A percentile compares a stretch with the other conserved stretches of the same genome.
These are phyloP conservation scores for Caiman crocodilus DNA, from an alignment of 2,797 vertebrate species.

Conservation along the genomic window DNA sequence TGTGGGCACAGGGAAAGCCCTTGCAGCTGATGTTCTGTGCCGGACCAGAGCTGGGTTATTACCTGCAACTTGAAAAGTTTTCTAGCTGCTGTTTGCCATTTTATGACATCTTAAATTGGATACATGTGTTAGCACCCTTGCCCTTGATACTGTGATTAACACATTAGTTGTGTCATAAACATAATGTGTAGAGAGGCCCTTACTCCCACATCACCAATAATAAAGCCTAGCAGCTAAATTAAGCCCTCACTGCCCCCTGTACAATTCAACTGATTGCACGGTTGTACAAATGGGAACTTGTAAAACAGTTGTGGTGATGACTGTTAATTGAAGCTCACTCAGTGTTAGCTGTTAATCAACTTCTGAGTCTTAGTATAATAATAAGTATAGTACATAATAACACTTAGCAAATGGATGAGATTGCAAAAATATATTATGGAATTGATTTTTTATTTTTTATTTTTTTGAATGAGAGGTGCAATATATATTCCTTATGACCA, in stretches of 20 bases:
- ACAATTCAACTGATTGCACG: neutral
- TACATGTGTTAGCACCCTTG: no score
- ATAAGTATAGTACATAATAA: neutral
- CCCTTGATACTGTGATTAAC: neutral
- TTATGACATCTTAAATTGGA: neutral
- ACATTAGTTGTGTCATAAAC: neutral
- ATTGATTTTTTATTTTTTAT: no score
- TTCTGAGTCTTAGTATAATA: neutral
- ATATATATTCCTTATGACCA: no score
- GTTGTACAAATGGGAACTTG: neutral
- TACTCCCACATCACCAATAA: neutral
- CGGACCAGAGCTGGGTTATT: no score
- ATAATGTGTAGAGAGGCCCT: no score
- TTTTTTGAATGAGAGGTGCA: no score
- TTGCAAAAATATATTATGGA: neutral
- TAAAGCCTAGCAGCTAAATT: neutral
- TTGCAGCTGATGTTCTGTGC: no score
- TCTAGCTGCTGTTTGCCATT: neutral
- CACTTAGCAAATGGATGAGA: neutral
- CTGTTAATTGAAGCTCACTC: neutral
- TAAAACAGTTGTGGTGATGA: neutral
- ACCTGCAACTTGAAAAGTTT: no score
- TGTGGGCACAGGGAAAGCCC: no score
- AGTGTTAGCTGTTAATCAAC: neutral
- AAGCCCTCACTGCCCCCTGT: neutral